Conservation (phyloP, 1,140 invertebrate species). For the Macrobrachium rosenbergii region DNA sequence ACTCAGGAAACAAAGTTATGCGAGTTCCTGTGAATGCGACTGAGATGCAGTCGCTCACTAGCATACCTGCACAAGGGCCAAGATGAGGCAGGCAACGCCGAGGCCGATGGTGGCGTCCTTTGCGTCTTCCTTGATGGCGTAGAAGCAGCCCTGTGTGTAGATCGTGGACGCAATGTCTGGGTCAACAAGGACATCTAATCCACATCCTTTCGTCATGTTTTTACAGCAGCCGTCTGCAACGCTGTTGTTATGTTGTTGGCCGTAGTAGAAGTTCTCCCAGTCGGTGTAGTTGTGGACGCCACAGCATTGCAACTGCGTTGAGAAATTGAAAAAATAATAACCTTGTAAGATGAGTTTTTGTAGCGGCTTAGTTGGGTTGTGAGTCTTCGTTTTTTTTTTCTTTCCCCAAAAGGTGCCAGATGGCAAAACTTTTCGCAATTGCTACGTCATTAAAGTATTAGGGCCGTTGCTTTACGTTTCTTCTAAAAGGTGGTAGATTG, state of each 20-base stretch:
- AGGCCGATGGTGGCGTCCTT: constrained; percentile 33
- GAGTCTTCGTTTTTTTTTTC: too few relatives aligned
- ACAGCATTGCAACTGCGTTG: constrained; percentile 34
- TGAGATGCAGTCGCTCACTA: too few relatives aligned
- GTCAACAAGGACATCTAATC: neutral
- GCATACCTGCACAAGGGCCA: constrained; percentile 53
- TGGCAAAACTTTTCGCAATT: too few relatives aligned
- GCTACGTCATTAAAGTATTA: too few relatives aligned
- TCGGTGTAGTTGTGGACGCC: constrained; percentile 36
- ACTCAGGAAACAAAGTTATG: too few relatives aligned
- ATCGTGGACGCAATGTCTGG: neutral
- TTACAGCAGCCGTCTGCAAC: constrained; percentile 26
- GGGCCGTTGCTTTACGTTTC: too few relatives aligned
- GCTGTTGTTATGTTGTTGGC: neutral
- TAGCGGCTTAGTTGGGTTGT: too few relatives aligned
- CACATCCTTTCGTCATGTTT: neutral
- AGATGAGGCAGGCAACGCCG: constrained; percentile 41
- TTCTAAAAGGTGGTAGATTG: too few relatives aligned
- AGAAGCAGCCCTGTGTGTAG: constrained; percentile 43
- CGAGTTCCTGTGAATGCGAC: too few relatives aligned
- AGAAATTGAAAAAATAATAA: neutral
- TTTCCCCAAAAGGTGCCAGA: too few relatives aligned
- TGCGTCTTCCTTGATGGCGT: constrained; percentile 29
- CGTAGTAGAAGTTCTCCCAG: neutral
- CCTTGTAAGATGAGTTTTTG: too few relatives aligned